Evolutionary conservation across 2,888 invertebrate genomes (phyloP).

Genomic region (Macrostomum cliftonense): DNA sequence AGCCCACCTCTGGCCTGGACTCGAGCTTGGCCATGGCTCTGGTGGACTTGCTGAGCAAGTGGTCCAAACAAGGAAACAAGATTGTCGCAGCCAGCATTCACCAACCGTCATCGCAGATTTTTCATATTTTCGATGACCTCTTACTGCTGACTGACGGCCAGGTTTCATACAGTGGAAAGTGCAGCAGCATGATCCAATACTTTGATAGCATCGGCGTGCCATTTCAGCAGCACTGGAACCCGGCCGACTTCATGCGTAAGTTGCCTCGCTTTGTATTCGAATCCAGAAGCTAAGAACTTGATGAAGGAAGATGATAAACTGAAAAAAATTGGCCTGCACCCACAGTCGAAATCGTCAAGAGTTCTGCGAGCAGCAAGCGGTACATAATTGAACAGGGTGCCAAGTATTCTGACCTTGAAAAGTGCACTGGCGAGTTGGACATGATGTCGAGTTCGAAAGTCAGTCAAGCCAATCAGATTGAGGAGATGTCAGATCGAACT

Average conservation of each 20-base stretch:
- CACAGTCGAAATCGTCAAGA: no score
- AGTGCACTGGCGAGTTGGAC: no score
- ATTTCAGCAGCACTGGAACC: constrained; percentile 58
- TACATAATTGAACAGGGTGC: constrained; percentile 1
- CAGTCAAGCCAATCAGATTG: no score
- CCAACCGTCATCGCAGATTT: constrained; percentile 52
- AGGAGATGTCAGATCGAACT: no score
- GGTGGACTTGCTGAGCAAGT: constrained; percentile 53
- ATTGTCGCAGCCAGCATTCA: constrained; percentile 48
- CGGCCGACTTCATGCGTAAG: constrained; percentile 49
- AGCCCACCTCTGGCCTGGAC: constrained; percentile 47
- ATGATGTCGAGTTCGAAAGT: no score
- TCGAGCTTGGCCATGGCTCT: constrained; percentile 57
- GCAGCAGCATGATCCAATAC: constrained; percentile 51
- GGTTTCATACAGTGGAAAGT: constrained; percentile 54
- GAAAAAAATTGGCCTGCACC: no score
- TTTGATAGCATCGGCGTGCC: constrained; percentile 52
- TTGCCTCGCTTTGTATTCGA: not conserved
- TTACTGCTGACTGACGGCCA: constrained; percentile 46
- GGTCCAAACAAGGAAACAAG: constrained; percentile 55
- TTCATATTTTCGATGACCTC: constrained; percentile 59
- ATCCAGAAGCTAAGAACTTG: no score
- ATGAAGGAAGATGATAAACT: no score
- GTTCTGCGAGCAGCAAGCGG: not conserved
- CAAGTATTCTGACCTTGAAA: constrained; percentile 46